These are phyloP conservation scores for Phengaris alcon DNA, from an alignment of 2,888 invertebrate genomes.

Conservation along the genomic window DNA sequence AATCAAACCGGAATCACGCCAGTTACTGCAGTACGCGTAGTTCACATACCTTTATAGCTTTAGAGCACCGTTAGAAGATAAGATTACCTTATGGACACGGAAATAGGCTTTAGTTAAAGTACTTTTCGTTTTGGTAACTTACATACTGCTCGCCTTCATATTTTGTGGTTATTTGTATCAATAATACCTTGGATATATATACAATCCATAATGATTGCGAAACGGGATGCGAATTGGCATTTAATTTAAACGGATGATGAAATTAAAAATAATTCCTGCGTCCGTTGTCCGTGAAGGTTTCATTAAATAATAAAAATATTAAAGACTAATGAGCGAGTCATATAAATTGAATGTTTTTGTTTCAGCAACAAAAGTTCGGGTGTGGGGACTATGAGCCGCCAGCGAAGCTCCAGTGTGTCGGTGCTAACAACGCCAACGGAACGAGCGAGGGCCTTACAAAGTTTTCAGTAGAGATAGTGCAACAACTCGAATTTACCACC, in stretches of 20 bases:
- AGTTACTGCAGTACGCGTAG: not conserved
- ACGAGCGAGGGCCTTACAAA: slow-evolving; percentile 81
- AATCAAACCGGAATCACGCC: not conserved
- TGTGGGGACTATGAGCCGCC: slow-evolving; percentile 87
- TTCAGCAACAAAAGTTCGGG: slow-evolving; percentile 91
- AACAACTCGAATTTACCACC: slow-evolving; percentile 93
- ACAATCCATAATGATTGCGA: not conserved
- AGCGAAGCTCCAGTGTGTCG: slow-evolving; percentile 82
- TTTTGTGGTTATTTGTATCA: not conserved
- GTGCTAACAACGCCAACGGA: slow-evolving; percentile 62
- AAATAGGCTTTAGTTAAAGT: not conserved
- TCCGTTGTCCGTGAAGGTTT: not conserved
- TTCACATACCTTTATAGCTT: slow-evolving; percentile 8
- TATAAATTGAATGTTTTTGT: slow-evolving; percentile 40
- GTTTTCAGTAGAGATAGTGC: slow-evolving; percentile 95
- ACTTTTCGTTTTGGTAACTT: not conserved
- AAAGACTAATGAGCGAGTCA: no score
- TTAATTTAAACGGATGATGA: not conserved
- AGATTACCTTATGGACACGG: not conserved
- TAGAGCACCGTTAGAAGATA: slow-evolving; percentile 14
- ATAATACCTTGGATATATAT: not conserved
- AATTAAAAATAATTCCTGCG: not conserved
- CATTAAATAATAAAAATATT: not conserved
- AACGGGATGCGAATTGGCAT: slow-evolving; percentile 3
- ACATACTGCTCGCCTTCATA: not conserved